Evolutionary conservation across 2,113 vertebrate genomes (phyloP).

Genomic region (Chaetorhynchus papuensis): DNA sequence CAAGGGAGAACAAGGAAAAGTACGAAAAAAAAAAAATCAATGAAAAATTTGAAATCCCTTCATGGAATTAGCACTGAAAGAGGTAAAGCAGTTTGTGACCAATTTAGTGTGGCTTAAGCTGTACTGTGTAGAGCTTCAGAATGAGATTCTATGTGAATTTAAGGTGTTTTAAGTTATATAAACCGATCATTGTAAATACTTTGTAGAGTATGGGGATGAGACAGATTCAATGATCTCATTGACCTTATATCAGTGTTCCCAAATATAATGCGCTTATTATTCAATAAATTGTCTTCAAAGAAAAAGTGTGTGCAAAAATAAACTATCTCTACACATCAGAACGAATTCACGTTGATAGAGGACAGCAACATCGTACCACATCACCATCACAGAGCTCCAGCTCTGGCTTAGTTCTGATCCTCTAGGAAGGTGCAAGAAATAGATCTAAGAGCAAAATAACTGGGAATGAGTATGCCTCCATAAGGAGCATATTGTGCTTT

Average conservation of each 20-base stretch:
- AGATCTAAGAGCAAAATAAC: neutral
- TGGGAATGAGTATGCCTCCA: rapidly evolving
- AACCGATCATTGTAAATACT: neutral
- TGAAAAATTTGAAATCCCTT: neutral
- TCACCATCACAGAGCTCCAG: neutral
- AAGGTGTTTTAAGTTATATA: neutral
- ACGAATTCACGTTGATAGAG: neutral
- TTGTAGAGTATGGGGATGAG: neutral
- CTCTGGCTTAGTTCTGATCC: neutral
- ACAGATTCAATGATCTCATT: neutral
- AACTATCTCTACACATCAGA: neutral
- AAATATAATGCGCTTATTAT: neutral
- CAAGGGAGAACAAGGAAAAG: neutral
- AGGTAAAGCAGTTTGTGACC: neutral
- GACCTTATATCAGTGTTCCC: neutral
- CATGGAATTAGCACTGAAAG: neutral
- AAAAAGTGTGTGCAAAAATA: neutral
- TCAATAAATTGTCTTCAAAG: neutral
- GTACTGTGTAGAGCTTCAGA: neutral
- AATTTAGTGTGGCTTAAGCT: neutral
- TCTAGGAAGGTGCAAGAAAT: neutral
- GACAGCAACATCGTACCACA: neutral
- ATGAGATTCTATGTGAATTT: neutral
- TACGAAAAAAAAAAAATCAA: neutral
- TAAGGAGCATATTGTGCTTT: neutral